Base-by-base conservation (phyloP, 2,797 vertebrate genomes). In the Myiotriccus ornatus region DNA sequence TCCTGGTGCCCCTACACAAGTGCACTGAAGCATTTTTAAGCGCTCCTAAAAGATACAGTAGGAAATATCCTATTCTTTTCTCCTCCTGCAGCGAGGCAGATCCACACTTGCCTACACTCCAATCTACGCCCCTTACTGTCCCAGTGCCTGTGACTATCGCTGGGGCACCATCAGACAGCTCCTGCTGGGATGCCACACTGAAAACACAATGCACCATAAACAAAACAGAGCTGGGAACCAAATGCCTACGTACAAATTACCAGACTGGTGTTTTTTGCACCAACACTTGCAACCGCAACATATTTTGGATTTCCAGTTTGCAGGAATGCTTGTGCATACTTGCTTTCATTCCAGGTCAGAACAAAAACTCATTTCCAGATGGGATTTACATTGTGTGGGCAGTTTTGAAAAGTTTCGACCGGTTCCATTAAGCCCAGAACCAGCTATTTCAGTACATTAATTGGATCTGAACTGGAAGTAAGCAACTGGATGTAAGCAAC, bases 321-420 rank as follows among this genome's bases (percentile, higher is more conserved):
- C 80, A 95, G 88, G 80, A 93, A 96, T 86, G 85, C 70, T 71
- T 88, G 63, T 23, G 47, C 80, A 92, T 95, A 92, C 46, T 94
- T 94, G 93, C 67, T 59, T 82, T 82, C 67, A 41, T 90, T 94
- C 83, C 95, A 96, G 90, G 63, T 86, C 88, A 39, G 91, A 92
- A 92, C 19, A 67, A 90, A 95, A 93, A 37, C 70, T 74, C 3
- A 84, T 49, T 90, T 94, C 87, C 94, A 96, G 93, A 94, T 86
- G 87, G 65, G 77, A 73, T 79, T 93, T 86, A 69, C 74, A 76
- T 34, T 59, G 69, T 62, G 91, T 73, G 80, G 74, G 93, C 67
- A 94, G 77, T 82, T 92, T 76, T 70, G 56, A 84, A 74, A 93
- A 87, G 37, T 92, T 90, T 92, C 67, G 74, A 84, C 83, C 77